Conservation (phyloP, 2,797 vertebrate genomes). For the Sebastes trivittatus region DNA sequence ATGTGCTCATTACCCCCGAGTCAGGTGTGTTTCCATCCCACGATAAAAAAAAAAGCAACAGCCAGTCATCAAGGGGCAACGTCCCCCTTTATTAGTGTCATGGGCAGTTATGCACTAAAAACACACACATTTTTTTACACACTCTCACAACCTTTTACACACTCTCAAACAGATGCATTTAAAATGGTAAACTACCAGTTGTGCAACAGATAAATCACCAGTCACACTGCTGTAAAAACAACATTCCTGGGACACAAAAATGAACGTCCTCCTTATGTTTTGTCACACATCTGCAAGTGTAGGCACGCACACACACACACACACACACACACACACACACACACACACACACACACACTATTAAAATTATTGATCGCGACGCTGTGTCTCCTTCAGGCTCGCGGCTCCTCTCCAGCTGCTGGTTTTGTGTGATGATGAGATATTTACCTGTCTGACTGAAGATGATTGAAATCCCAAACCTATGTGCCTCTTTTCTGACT, state of each 20-base stretch:
- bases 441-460: constrained; percentile 17
- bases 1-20: constrained; percentile 63
- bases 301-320: neutral
- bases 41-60: constrained; percentile 41
- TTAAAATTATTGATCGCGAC: constrained; percentile 14
- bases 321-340: no score
- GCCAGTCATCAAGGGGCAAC: constrained; percentile 30
- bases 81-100: constrained; percentile 11
- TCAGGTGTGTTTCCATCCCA: constrained; percentile 63
- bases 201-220: constrained; percentile 41
- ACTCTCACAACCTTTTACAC: constrained; percentile 1
- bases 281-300: constrained; percentile 21
- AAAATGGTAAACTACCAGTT: constrained; percentile 43
- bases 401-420: constrained; percentile 24
- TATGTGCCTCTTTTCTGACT: neutral
- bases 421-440: neutral
- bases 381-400: neutral
- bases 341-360: neutral
- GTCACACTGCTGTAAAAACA: constrained; percentile 25
- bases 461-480: constrained; percentile 38
- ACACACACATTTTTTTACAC: constrained; percentile 14
- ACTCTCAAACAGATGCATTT: constrained; percentile 22
- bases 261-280: constrained; percentile 29
- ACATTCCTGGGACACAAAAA: constrained; percentile 32
- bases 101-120: constrained; percentile 4